These are phyloP conservation scores for Mus musculus DNA, from an alignment of 2,113 vertebrate species.

Conservation along the genomic window GRCm39 chr9:107647001-107647500, in stretches of 20 bases:
- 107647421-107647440: background rate
- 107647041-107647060: background rate
- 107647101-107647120: conserved; percentile 3
- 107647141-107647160: background rate
- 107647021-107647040: conserved; percentile 1
- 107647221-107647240: background rate
- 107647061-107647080: conserved; percentile 33
- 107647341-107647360: background rate
- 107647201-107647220: background rate
- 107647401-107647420: background rate
- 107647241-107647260: background rate
- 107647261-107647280: background rate
- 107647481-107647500: background rate
- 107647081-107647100: conserved; percentile 65
- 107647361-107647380: background rate
- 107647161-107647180: conserved; percentile 29
- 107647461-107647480: background rate
- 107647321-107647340: background rate
- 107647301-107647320: background rate
- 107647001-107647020: background rate
- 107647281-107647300: background rate
- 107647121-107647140: background rate
- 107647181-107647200: background rate
- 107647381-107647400: background rate
- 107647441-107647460: background rate